Percentiles rank a stretch among this genome's conserved stretches.
Conservation (phyloP, 2,888 invertebrate species). For the Trachelus iudaicus region DNA sequence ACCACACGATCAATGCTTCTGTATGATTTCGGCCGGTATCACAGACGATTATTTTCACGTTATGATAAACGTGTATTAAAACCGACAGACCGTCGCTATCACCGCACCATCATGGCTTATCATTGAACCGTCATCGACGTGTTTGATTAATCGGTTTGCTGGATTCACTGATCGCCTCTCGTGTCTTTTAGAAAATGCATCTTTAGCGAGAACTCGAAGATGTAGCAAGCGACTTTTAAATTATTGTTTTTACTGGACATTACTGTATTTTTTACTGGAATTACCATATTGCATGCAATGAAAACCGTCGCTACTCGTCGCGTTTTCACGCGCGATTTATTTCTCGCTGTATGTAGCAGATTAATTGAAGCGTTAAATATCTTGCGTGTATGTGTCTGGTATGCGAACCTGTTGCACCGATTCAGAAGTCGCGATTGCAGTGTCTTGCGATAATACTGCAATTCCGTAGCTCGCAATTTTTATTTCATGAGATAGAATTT, state of each 20-base stretch:
- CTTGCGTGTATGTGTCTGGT: background rate
- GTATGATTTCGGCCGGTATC: background rate
- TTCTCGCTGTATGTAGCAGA: background rate
- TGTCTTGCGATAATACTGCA: background rate
- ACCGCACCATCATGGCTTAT: slow-evolving; percentile 3
- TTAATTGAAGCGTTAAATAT: background rate
- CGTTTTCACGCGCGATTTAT: background rate
- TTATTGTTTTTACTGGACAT: too few species aligned
- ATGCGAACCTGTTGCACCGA: background rate
- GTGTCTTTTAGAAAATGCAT: background rate
- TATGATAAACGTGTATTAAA: slow-evolving; percentile 18
- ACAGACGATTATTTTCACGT: slow-evolving; percentile 13
- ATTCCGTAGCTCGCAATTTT: too few species aligned
- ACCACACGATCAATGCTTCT: background rate
- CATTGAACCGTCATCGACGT: background rate
- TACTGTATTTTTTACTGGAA: too few species aligned
- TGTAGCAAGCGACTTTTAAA: background rate
- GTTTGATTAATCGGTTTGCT: background rate
- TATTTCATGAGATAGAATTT: too few species aligned
- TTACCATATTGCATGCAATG: background rate
- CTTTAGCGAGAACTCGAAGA: background rate
- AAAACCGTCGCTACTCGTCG: background rate
- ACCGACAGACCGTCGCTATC: slow-evolving; percentile 16
- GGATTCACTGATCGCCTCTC: background rate
- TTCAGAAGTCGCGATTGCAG: background rate